These are phyloP conservation scores for Sinella curviseta DNA, from an alignment of 1,140 invertebrate species.

Conservation along the genomic window DNA sequence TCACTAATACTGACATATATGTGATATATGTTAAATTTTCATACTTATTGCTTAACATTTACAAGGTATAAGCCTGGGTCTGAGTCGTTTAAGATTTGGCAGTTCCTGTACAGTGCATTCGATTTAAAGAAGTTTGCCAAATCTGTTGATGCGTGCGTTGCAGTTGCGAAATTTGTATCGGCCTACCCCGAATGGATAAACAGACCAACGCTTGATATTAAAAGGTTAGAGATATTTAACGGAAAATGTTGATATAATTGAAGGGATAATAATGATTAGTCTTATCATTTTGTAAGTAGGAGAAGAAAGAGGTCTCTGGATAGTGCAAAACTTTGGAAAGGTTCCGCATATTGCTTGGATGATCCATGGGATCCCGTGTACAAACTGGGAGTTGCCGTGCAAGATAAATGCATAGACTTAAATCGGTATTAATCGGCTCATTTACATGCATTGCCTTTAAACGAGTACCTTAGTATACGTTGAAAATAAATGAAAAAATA, in stretches of 20 bases:
- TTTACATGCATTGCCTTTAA: not conserved
- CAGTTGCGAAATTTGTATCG: too few relatives aligned
- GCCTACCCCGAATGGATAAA: too few relatives aligned
- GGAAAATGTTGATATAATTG: too few relatives aligned
- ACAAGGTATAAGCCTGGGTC: conserved; percentile 5
- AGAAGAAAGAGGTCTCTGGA: too few relatives aligned
- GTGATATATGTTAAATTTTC: too few relatives aligned
- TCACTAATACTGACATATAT: not conserved
- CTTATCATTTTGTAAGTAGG: too few relatives aligned
- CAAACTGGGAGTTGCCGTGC: not conserved
- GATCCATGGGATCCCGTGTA: conserved; percentile 25
- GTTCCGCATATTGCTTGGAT: conserved; percentile 22
- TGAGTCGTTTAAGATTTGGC: not conserved
- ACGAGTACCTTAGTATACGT: not conserved
- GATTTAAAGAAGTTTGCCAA: conserved; percentile 20
- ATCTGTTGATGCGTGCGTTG: conserved; percentile 25
- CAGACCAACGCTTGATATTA: too few relatives aligned
- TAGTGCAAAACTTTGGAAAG: not conserved
- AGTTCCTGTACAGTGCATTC: conserved; percentile 17
- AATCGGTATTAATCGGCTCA: not conserved
- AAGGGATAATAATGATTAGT: too few relatives aligned
- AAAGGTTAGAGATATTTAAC: too few relatives aligned
- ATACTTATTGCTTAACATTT: too few relatives aligned
- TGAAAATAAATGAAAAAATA: not conserved
- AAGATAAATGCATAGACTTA: not conserved